Base-by-base conservation (phyloP, 1,140 invertebrate species). In the Ericerus pela region DNA sequence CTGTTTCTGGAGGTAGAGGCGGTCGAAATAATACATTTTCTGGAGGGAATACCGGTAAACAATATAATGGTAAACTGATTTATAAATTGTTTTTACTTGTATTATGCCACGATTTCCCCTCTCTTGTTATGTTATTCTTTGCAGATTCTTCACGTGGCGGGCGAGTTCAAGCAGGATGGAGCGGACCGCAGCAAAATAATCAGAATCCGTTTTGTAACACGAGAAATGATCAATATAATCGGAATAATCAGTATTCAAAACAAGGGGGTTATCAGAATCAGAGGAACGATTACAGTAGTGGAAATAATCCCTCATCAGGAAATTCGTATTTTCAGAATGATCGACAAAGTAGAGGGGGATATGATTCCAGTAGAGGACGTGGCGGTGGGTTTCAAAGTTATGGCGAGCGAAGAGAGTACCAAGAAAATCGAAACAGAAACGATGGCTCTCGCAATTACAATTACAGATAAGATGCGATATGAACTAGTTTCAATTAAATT, bases 131-230 rank as follows among this genome's bases (percentile, higher is more conserved):
- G 4, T 24, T 47, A 29, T 53, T 53, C 16, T 5, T 53, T 29
- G 55, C n/a, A n/a, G 47, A 30, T 24, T 14, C 16, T 56, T 20
- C 54, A 6, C 37, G 29, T 18, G 55, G 51, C 11, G 57, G 37
- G 5, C 33, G 57, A 55, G 60, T 61, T 10, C 60, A 61, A 60
- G 62, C 59, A 27, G 61, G 62, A 2, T 62, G 62, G 61, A 61
- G 59, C 43, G 47, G 56, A 30, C 58, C 58, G 38, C 57, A 54
- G 16, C 43, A 24, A 22, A 31, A 51, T 47, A 28, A 36, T n/a
- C 12, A 33, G 36, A 5, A 33, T 33, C 18, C 4, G 56, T 43
- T 16, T 53, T 36, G 55, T n/a, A 52, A 14, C 47, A 56, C 38
- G 53, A 53, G 26, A 16, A 28, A 53, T 54, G 52, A 1, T 28